These are phyloP conservation scores for Oligia fasciuncula DNA, from an alignment of 2,888 invertebrate genomes.

Conservation along the genomic window DNA sequence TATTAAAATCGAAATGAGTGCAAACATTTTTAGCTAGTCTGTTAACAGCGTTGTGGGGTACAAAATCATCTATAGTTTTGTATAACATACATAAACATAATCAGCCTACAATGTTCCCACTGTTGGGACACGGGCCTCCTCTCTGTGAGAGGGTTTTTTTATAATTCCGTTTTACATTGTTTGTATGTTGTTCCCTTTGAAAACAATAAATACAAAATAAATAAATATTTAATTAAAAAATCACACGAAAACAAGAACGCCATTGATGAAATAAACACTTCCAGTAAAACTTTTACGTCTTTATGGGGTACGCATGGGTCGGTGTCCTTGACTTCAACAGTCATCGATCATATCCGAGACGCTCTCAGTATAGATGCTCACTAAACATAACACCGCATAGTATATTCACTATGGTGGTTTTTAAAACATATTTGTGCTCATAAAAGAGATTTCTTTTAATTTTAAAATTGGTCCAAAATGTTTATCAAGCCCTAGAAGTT, in stretches of 20 bases:
- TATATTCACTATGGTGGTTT: slow-evolving; percentile 50
- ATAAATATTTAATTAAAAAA: neutral
- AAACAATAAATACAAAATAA: neutral
- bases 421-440: slow-evolving; percentile 28
- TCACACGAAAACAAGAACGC: neutral
- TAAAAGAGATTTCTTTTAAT: neutral
- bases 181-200: neutral
- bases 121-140: too few relatives aligned
- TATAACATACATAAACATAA: neutral
- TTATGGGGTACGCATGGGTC: slow-evolving; percentile 69
- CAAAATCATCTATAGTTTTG: neutral
- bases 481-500: neutral
- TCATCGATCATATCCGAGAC: slow-evolving; percentile 77
- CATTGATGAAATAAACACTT: slow-evolving; percentile 35
- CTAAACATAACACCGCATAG: slow-evolving; percentile 66
- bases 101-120: too few relatives aligned
- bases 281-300: slow-evolving; percentile 60
- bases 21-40: neutral
- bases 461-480: neutral
- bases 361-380: slow-evolving; percentile 67
- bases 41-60: too few relatives aligned
- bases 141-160: neutral
- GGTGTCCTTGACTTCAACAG: slow-evolving; percentile 77
- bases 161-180: neutral
- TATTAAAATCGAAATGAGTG: neutral